phyloP scores from a whole-genome alignment of 1,140 invertebrate genomes.

The Venustaconcha ellipsiformis region DNA sequence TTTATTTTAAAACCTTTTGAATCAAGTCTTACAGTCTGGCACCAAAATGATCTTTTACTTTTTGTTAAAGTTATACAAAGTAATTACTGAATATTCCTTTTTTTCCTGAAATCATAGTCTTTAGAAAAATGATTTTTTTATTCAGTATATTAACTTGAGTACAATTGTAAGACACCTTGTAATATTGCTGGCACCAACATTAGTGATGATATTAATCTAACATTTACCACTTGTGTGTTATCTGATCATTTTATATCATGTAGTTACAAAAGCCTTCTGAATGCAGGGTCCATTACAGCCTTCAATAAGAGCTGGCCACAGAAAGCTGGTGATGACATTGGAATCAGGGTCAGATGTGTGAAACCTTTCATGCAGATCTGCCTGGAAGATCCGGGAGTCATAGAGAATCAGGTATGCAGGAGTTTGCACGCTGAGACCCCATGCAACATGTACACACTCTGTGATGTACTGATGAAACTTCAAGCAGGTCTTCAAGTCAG shows the following conservation, averaged over 20 bases:
- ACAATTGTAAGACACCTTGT: too few species aligned
- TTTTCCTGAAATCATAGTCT: too few species aligned
- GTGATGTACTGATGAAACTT: conserved; percentile 76
- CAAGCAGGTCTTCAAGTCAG: conserved; percentile 76
- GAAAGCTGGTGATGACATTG: conserved; percentile 75
- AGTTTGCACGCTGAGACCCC: conserved; percentile 72
- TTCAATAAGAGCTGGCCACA: conserved; percentile 81
- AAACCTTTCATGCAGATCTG: conserved; percentile 76
- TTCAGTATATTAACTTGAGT: too few species aligned
- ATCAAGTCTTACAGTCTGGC: too few species aligned
- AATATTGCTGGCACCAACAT: too few species aligned
- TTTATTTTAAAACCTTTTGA: too few species aligned
- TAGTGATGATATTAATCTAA: too few species aligned
- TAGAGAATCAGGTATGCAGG: conserved; percentile 73
- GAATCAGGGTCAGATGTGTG: conserved; percentile 75
- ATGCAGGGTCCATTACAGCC: conserved; percentile 76
- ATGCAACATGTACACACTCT: conserved; percentile 77
- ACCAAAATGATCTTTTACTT: too few species aligned
- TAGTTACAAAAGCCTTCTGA: conserved; percentile 80
- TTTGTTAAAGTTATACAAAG: too few species aligned
- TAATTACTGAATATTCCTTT: too few species aligned
- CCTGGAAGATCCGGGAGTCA: conserved; percentile 73
- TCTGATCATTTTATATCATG: conserved; percentile 61
- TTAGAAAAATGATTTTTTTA: too few species aligned
- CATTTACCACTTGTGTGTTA: too few species aligned